Evolutionary conservation across 2,113 vertebrate species (phyloP), one percentile per base, ranked within the genome.

Genomic region (Sylvia atricapilla): DNA sequence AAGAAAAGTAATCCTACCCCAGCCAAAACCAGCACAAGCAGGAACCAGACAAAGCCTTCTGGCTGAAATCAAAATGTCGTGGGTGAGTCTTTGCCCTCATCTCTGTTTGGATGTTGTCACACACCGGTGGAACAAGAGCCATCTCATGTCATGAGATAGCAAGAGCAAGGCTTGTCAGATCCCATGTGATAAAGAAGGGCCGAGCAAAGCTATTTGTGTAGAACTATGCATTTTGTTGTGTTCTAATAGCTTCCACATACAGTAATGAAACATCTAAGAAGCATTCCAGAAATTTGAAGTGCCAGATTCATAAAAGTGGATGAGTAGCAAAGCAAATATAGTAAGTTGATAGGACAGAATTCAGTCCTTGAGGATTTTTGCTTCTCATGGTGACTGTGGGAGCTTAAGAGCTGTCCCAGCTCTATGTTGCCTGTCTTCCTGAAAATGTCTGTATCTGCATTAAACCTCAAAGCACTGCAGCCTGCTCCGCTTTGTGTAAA

Each of bases 401-500:
- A 84, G 12, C 31, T 59, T 47, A 47, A 43, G 68, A 56, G 17
- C 68, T 70, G n/a, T 56, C 52, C 50, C 56, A 84, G 35, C 13
- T 24, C 8, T 80, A 0, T 20, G 15, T 72, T 84, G 66, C 58
- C 39, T 78, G 47, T 95, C 84, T 95, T 96, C 83, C 86, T 72
- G 2, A 43, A 94, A 90, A 53, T 3, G 19, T 44, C 55, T 95
- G 60, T 91, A 44, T 93, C 68, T 67, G 43, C 84, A 66, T 94
- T 97, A 95, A 94, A 96, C 82, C 68, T 92, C 74, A 94, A 86
- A 94, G 60, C 70, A 80, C 41, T 53, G 47, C 67, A 95, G 93
- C 95, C 90, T 97, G 60, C 80, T 96, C 20, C 41, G 64, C 77
- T 95, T 91, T 39, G 46, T 96, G 76, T 79, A 75, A 96, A 94